Percentiles rank a stretch among this genome's conserved stretches.
Conservation (phyloP, 2,113 vertebrate species). For the Rhombomys opimus region DNA sequence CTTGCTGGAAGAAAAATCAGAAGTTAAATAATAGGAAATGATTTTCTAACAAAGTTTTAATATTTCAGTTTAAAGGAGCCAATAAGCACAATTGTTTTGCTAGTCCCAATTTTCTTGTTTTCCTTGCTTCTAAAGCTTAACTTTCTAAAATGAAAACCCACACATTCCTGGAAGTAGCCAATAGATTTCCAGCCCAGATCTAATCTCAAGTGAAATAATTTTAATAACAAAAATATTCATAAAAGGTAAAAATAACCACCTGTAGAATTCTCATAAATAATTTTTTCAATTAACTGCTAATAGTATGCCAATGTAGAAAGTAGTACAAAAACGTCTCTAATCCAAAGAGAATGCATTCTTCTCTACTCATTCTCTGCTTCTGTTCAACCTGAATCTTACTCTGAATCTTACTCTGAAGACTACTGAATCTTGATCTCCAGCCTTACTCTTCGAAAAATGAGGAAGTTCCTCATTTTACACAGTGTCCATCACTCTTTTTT, state of each 20-base stretch:
- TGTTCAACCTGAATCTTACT: background rate
- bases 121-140: constrained; percentile 1
- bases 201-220: constrained; percentile 42
- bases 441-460: background rate
- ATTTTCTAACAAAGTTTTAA: constrained; percentile 59
- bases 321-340: background rate
- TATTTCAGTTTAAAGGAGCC: constrained; percentile 49
- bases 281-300: constrained; percentile 49
- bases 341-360: background rate
- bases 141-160: constrained; percentile 41
- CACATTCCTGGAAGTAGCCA: background rate
- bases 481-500: background rate
- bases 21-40: constrained; percentile 65
- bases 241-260: constrained; percentile 28
- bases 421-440: background rate
- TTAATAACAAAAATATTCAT: constrained; percentile 49
- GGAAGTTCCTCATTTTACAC: background rate
- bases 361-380: background rate
- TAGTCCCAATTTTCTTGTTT: constrained; percentile 34
- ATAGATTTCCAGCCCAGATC: constrained; percentile 28
- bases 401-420: background rate
- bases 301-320: background rate
- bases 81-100: constrained; percentile 43
- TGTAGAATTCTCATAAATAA: constrained; percentile 56
- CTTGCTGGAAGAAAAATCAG: constrained; percentile 25